Evolutionary conservation across 2,888 invertebrate species (phyloP), one percentile per base, ranked within the genome.

Genomic region (Stenoptilia bipunctidactyla): DNA sequence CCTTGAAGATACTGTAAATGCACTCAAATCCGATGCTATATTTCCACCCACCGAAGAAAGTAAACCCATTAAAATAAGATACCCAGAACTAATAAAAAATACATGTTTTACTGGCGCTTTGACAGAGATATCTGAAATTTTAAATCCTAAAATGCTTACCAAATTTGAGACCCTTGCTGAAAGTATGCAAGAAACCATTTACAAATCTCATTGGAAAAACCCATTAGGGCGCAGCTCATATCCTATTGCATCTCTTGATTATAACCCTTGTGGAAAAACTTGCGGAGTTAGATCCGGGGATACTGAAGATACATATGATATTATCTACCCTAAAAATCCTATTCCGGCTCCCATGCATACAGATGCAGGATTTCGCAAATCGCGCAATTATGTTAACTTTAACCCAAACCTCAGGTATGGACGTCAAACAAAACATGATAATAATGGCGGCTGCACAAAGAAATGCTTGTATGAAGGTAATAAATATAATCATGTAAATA

Each of bases 391-490:
- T n/a, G n/a, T n/a, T 20, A 20, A 8, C 12, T 87, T 57, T 50
- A 55, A 73, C 36, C 57, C 71, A 2, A 58, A 83, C 35, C 52
- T 73, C 36, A 72, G 77, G 1, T 87, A 61, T 50, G 87, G 88
- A 0, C 51, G 67, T 44, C 67, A 66, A 49, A 71, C 71, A 1
- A 58, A 54, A 35, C 62, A 69, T 15, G 86, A 86, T 52, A 75
- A 73, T 41, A 61, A 82, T 45, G 87, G 87, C 10, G 70, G 59
- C 15, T 72, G 76, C 52, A 80, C 72, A n/a, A 69, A 56, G 48
- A 72, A 73, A 50, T 85, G 86, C 50, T 2, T 83, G 10, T 66
- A 68, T 34, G 75, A 80, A n/a, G n/a, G n/a, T n/a, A n/a, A n/a
- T n/a, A n/a, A n/a, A n/a, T n/a, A n/a, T n/a, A n/a, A n/a, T n/a